Conservation (phyloP, 2,797 vertebrate species). For the Tapera naevia region DNA sequence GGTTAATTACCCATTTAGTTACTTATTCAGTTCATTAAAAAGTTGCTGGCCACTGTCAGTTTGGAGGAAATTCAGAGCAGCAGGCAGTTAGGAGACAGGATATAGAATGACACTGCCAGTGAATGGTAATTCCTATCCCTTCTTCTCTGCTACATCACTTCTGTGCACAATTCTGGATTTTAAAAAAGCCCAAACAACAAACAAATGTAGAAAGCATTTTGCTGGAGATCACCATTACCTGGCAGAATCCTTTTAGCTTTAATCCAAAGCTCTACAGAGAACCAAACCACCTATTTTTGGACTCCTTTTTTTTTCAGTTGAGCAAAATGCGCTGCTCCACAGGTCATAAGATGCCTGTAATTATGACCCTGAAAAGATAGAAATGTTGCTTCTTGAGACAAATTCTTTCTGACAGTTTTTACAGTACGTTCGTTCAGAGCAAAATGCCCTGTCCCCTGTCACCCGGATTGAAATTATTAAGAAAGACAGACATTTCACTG, state of each 20-base stretch:
- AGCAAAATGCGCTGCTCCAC: constrained; percentile 46
- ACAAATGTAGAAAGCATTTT: neutral
- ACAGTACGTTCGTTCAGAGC: constrained; percentile 71
- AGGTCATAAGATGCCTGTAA: constrained; percentile 57
- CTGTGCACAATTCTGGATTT: neutral
- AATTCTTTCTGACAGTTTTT: constrained; percentile 77
- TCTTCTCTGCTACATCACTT: constrained; percentile 15
- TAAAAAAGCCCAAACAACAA: neutral
- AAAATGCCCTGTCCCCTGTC: constrained; percentile 74
- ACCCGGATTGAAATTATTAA: constrained; percentile 77
- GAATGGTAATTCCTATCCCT: neutral
- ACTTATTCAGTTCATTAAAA: constrained; percentile 60
- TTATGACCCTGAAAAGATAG: constrained; percentile 50
- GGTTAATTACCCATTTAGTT: constrained; percentile 60
- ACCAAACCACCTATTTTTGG: constrained; percentile 26
- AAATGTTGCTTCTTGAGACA: constrained; percentile 70
- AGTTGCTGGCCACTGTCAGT: constrained; percentile 5
- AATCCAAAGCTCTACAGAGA: neutral
- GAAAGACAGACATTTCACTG: constrained; percentile 73
- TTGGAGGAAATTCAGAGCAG: neutral
- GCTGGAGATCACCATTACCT: neutral
- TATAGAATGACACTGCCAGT: neutral
- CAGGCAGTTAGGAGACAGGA: constrained; percentile 40
- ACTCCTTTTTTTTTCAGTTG: neutral
- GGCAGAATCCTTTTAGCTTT: neutral